These are phyloP conservation scores for Clupea harengus DNA, from an alignment of 2,113 vertebrate species.

Conservation along the genomic window DNA sequence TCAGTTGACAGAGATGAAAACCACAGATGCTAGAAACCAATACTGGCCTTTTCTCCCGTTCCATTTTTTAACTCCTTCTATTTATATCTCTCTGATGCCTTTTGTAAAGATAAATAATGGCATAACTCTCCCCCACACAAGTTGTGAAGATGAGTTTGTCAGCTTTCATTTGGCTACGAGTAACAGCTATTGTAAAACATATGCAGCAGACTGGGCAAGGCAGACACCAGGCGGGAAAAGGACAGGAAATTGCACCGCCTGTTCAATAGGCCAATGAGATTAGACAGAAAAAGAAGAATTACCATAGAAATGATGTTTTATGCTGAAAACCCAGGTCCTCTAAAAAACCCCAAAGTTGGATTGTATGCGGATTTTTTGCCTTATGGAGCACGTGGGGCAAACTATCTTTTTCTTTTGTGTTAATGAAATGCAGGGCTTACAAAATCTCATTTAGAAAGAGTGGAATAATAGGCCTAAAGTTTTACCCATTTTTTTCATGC, in stretches of 20 bases:
- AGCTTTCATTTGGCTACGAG: conserved; percentile 47
- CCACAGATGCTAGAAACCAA: conserved; percentile 23
- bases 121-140: conserved; percentile 33
- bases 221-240: conserved; percentile 22
- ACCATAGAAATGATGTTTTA: conserved; percentile 56
- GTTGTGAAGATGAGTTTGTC: conserved; percentile 51
- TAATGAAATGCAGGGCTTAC: conserved; percentile 40
- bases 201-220: conserved; percentile 33
- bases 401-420: conserved; percentile 10
- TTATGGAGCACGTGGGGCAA: background rate
- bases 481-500: background rate
- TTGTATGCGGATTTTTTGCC: background rate
- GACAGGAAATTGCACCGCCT: conserved; percentile 51
- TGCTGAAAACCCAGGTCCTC: conserved; percentile 27
- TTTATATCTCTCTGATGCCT: conserved; percentile 34
- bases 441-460: conserved; percentile 2
- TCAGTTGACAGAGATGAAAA: conserved; percentile 4
- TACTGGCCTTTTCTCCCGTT: conserved; percentile 4
- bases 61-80: conserved; percentile 17
- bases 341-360: background rate
- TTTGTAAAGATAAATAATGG: conserved; percentile 43
- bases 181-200: conserved; percentile 44
- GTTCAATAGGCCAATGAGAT: conserved; percentile 54
- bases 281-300: conserved; percentile 48
- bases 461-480: background rate